Conservation (phyloP, 1,140 invertebrate species). For the Bathynomus jamesi region DNA sequence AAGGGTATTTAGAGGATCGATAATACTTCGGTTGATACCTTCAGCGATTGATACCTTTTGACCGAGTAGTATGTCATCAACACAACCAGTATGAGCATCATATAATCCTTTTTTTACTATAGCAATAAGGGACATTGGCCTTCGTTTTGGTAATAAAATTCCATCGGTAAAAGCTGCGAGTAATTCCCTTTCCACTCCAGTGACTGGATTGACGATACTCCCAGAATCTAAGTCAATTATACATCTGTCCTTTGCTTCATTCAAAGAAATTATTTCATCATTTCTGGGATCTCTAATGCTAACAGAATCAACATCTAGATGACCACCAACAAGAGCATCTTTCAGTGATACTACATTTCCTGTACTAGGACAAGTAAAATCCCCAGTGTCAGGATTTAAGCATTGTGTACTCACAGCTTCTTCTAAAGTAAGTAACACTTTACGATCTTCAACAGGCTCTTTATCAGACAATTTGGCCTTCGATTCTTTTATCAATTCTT, state of each 20-base stretch:
- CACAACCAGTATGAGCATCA: constrained; percentile 16
- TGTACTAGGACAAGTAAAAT: constrained; percentile 60
- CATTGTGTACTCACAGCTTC: constrained; percentile 58
- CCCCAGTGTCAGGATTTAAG: constrained; percentile 57
- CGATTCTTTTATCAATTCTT: constrained; percentile 60
- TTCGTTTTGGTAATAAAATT: constrained; percentile 55
- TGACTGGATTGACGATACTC: constrained; percentile 51
- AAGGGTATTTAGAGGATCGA: too few relatives aligned
- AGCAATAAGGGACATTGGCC: constrained; percentile 60
- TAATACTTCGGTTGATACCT: too few relatives aligned
- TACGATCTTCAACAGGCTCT: constrained; percentile 50
- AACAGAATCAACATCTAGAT: constrained; percentile 64
- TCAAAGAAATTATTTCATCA: constrained; percentile 56
- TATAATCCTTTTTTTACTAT: constrained; percentile 73
- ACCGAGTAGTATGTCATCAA: constrained; percentile 31
- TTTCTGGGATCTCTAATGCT: constrained; percentile 57
- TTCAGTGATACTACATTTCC: constrained; percentile 58
- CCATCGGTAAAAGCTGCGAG: constrained; percentile 76
- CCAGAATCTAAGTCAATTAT: constrained; percentile 68
- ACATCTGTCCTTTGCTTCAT: constrained; percentile 62
- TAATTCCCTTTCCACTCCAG: constrained; percentile 50
- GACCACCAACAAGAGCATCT: constrained; percentile 64
- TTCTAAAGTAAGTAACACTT: too few relatives aligned
- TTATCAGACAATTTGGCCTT: constrained; percentile 31
- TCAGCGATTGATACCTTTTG: too few relatives aligned